phyloP scores from a whole-genome alignment of 1,140 invertebrate genomes.

The Microplitis mediator region DNA sequence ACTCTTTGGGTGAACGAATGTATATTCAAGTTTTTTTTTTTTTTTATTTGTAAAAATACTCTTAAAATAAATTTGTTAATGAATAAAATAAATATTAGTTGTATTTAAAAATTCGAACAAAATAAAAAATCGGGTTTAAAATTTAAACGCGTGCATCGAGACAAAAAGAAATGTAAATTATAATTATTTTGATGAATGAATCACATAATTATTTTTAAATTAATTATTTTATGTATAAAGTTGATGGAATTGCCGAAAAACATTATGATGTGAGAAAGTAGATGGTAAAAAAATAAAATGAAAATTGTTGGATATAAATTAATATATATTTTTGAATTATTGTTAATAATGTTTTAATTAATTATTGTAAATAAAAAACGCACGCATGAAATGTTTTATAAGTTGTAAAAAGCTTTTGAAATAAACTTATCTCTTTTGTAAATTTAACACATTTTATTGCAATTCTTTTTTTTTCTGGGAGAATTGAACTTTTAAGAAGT shows the following conservation, averaged over 20 bases:
- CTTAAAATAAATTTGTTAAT: slow-evolving; percentile 28
- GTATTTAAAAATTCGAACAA: no score
- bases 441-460: background rate
- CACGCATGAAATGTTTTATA: slow-evolving; percentile 1
- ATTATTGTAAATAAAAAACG: slow-evolving; percentile 16
- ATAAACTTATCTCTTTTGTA: slow-evolving; percentile 10
- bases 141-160: no score
- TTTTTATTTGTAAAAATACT: slow-evolving; percentile 30
- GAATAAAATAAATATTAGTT: background rate
- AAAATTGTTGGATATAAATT: background rate
- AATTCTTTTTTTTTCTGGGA: no score
- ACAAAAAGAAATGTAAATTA: no score
- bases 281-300: background rate
- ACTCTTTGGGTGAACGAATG: slow-evolving; percentile 9
- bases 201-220: no score
- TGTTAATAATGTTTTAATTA: background rate
- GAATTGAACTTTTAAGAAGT: no score
- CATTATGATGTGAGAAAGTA: background rate
- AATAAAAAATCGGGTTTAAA: no score
- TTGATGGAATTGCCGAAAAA: background rate
- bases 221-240: no score
- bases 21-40: slow-evolving; percentile 4
- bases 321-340: background rate
- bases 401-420: slow-evolving; percentile 13
- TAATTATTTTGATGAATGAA: no score